These are phyloP conservation scores for Phlogophora meticulosa DNA, from an alignment of 2,888 invertebrate species.

Conservation along the genomic window DNA sequence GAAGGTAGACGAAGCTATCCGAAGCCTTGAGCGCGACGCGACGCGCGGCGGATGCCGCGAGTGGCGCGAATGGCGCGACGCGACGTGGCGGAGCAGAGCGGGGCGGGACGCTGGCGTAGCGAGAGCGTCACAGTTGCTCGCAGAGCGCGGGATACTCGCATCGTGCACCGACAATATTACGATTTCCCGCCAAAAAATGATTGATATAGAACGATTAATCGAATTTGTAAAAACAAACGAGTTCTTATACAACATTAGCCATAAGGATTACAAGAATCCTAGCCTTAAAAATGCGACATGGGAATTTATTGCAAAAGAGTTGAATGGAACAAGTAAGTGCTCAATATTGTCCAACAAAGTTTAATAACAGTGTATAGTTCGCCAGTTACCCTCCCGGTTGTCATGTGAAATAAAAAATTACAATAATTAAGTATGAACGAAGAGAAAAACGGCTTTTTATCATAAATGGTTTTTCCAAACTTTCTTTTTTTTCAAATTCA, in stretches of 20 bases:
- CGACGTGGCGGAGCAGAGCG: slow-evolving; percentile 46
- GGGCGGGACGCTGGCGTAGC: slow-evolving; percentile 52
- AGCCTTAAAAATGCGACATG: slow-evolving; percentile 59
- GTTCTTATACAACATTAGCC: slow-evolving; percentile 59
- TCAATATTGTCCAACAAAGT: slow-evolving; percentile 7
- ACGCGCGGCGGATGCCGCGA: slow-evolving; percentile 22
- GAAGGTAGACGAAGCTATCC: slow-evolving; percentile 39
- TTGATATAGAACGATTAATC: slow-evolving; percentile 62
- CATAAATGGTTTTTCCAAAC: not conserved
- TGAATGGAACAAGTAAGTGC: slow-evolving; percentile 64
- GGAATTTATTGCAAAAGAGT: slow-evolving; percentile 59
- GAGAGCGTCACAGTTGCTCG: slow-evolving; percentile 43
- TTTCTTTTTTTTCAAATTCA: not conserved
- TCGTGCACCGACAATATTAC: slow-evolving; percentile 25
- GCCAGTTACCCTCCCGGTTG: not conserved
- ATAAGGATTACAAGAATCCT: slow-evolving; percentile 64
- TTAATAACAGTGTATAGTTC: not conserved
- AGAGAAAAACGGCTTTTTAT: not conserved
- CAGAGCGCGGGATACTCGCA: slow-evolving; percentile 45
- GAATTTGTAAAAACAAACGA: slow-evolving; percentile 56
- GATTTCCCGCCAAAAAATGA: slow-evolving; percentile 38
- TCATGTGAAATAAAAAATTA: not conserved
- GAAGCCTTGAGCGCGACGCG: slow-evolving; percentile 48
- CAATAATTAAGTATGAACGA: not conserved
- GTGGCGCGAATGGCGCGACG: slow-evolving; percentile 10